A percentile compares a stretch with the other conserved stretches of the same genome.
phyloP scores from a whole-genome alignment of 2,113 vertebrate species.

The Panthera uncia region DNA sequence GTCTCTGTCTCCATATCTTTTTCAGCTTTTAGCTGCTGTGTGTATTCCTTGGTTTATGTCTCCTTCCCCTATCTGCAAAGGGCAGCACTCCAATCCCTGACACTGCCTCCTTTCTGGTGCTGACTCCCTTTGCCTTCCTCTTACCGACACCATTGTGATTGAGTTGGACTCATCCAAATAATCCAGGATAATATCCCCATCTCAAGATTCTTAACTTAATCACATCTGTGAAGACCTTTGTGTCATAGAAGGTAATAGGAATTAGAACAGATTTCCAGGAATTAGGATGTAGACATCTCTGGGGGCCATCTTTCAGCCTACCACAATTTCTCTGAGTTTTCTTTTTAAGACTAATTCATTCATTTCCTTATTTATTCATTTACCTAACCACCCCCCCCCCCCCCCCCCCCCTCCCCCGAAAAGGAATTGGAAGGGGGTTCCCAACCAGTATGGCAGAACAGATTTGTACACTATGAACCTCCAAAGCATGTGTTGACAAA shows the following conservation, averaged over 20 bases:
- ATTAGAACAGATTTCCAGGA: not conserved
- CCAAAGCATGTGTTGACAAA: not conserved
- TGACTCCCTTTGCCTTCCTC: not conserved
- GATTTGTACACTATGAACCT: not conserved
- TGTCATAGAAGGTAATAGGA: not conserved
- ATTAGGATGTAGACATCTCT: not conserved
- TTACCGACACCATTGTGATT: not conserved
- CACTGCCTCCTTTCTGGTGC: not conserved
- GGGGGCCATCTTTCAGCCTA: not conserved
- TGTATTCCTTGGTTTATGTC: not conserved
- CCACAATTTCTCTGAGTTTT: not conserved
- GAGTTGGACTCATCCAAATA: rapidly evolving
- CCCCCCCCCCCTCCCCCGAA: not conserved
- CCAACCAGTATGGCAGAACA: not conserved
- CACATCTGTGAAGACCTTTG: not conserved
- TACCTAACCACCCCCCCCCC: not conserved
- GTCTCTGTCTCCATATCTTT: rapidly evolving
- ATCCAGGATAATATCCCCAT: not conserved
- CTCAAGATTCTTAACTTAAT: not conserved
- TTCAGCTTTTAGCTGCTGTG: not conserved
- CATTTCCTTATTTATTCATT: not conserved
- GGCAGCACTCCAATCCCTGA: not conserved
- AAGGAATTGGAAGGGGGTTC: not conserved
- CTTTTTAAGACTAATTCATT: not conserved
- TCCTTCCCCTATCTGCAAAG: not conserved